A percentile compares a stretch with the other conserved stretches of the same genome.
Evolutionary conservation across 2,113 vertebrate genomes (phyloP).

Genomic region (Rhabdomys dilectus): DNA sequence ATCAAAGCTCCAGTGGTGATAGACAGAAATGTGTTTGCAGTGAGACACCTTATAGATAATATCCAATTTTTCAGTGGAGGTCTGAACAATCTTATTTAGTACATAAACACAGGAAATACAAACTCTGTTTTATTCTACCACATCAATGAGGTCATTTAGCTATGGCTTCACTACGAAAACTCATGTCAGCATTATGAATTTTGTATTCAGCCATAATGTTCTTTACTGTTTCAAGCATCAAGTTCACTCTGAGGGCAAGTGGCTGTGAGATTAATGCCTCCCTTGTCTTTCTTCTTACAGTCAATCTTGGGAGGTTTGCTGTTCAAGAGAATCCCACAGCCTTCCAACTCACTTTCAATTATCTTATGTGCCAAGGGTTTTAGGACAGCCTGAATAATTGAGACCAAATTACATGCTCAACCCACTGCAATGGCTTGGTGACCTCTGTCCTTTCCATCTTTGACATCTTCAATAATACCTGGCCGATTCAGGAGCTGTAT

Average conservation of each 20-base stretch:
- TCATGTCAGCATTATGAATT: not conserved
- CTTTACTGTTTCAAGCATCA: not conserved
- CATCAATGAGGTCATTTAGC: not conserved
- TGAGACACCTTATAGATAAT: slow-evolving; percentile 94
- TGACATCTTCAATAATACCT: not conserved
- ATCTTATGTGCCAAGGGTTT: slow-evolving; percentile 98
- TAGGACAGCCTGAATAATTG: slow-evolving; percentile 96
- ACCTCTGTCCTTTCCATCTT: not conserved
- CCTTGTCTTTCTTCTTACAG: slow-evolving; percentile 99
- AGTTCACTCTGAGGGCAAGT: slow-evolving; percentile 81
- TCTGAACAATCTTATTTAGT: slow-evolving; percentile 99
- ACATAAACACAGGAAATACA: slow-evolving; percentile 98
- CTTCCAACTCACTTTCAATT: slow-evolving; percentile 97
- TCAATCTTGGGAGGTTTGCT: slow-evolving; percentile 97
- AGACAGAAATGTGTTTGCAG: slow-evolving; percentile 97
- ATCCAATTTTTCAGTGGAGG: slow-evolving; percentile 96
- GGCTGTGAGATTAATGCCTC: slow-evolving; percentile 98
- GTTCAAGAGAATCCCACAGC: slow-evolving; percentile 97
- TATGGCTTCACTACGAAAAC: not conserved
- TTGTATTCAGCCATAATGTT: not conserved
- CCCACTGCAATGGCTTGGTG: slow-evolving; percentile 89
- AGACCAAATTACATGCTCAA: slow-evolving; percentile 97
- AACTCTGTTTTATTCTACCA: slow-evolving; percentile 86
- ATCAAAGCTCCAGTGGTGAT: slow-evolving; percentile 99
- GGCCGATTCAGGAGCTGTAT: slow-evolving; percentile 87